Base-by-base conservation (phyloP, 2,888 invertebrate genomes). In the Drosophila tripunctata region DNA sequence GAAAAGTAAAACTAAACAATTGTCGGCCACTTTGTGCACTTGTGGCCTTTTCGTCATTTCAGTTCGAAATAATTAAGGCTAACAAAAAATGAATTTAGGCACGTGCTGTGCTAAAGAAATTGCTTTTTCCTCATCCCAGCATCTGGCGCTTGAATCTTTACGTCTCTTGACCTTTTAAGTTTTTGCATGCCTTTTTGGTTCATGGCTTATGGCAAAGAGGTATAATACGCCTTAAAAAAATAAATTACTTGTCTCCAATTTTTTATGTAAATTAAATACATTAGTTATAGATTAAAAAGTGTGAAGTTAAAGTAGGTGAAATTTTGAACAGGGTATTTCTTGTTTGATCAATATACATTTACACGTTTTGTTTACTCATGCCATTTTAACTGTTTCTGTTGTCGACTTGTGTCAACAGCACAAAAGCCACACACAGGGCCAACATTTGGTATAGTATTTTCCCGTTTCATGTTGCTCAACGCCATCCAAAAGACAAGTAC, bases 91-190 rank as follows among this genome's bases (percentile, higher is more conserved):
- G 66, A 75, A 64, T 78, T 87, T 65, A 48, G 76, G 67, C 80
- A 87, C 88, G 86, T 82, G 88, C 86, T 79, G 73, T 38, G 61
- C 67, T 72, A 65, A 88, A 75, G 72, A 87, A 82, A 82, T 86
- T 82, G 62, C 72, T 68, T 81, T 78, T 69, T 3, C 52, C 41
- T 52, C 38, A 17, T 66, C 27, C 57, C 55, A n/a, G n/a, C n/a
- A n/a, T n/a, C n/a, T n/a, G n/a, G n/a, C n/a, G n/a, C n/a, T n/a
- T n/a, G n/a, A n/a, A n/a, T n/a, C n/a, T n/a, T 36, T 41, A 24
- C 60, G 41, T 10, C 47, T 36, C 66, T 79, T 54, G 47, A 43
- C 44, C 64, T 63, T 45, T 41, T 61, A 44, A 15, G 36, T 50
- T 52, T 55, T 52, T 71, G 17, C 33, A 41, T 35, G 14, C 40